Evolutionary conservation across 2,797 vertebrate genomes (phyloP).

Genomic region (Cirrhinus molitorella): DNA sequence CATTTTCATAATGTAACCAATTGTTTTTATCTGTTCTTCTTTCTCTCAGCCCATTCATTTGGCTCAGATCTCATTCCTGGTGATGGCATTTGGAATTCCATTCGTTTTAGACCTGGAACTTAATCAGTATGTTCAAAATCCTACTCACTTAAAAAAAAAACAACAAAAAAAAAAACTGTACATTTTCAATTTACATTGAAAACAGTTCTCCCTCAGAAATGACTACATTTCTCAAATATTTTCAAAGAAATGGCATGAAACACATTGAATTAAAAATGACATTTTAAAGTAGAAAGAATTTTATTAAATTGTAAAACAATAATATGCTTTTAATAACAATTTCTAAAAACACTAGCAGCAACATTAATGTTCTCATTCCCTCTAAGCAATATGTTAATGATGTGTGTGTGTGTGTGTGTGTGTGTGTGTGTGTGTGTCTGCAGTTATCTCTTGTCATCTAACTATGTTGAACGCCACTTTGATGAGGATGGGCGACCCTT

Average conservation of each 20-base stretch:
- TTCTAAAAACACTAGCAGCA: not conserved
- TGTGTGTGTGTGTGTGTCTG: not conserved
- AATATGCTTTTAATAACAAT: not conserved
- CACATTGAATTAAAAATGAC: not conserved
- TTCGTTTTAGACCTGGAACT: conserved; percentile 93
- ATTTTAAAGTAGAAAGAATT: not conserved
- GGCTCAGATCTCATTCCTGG: conserved; percentile 90
- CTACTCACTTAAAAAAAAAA: not conserved
- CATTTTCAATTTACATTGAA: conserved; percentile 3
- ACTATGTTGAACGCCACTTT: conserved; percentile 91
- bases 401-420: not conserved
- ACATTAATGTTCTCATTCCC: not conserved
- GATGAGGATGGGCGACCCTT: conserved; percentile 67
- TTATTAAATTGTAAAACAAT: not conserved
- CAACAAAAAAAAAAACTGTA: no score
- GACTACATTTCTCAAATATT: not conserved
- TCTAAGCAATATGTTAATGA: not conserved
- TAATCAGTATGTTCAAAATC: conserved; percentile 88
- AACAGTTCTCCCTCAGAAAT: not conserved
- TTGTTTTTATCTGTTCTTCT: conserved; percentile 21
- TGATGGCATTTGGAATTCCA: conserved; percentile 85
- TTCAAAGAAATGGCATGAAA: not conserved
- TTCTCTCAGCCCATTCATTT: conserved; percentile 85
- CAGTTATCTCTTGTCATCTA: conserved; percentile 92
- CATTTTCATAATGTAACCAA: not conserved